A percentile compares a stretch with the other conserved stretches of the same genome.
phyloP scores from a whole-genome alignment of 2,797 vertebrate species.

The Amblyraja radiata region DNA sequence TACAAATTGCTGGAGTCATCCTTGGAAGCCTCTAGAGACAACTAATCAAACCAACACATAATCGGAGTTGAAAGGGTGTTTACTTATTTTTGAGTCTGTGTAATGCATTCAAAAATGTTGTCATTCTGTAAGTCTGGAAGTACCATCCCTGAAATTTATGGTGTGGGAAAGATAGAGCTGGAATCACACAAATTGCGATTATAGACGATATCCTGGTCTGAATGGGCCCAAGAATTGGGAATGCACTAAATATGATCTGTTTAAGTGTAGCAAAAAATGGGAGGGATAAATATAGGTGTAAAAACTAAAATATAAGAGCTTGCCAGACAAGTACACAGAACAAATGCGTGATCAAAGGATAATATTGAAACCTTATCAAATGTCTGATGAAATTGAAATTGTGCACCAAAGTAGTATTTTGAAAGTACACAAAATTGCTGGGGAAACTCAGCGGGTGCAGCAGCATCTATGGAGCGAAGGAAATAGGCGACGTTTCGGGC shows the following conservation, averaged over 20 bases:
- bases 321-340: neutral
- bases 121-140: neutral
- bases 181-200: neutral
- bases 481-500: too few relatives aligned
- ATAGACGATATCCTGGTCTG: neutral
- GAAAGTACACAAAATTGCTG: too few relatives aligned
- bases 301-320: neutral
- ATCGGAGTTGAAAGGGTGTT: neutral
- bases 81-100: neutral
- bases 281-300: neutral
- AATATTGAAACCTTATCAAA: neutral
- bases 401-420: too few relatives aligned
- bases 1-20: neutral
- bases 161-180: neutral
- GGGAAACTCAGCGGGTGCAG: too few relatives aligned
- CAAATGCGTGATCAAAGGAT: neutral
- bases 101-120: neutral
- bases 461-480: too few relatives aligned
- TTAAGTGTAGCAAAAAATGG: neutral
- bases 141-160: neutral
- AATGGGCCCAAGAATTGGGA: neutral
- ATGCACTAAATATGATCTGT: neutral
- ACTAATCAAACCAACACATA: neutral
- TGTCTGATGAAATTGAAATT: neutral
- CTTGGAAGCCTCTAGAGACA: neutral